A percentile compares a stretch with the other conserved stretches of the same genome.
These are phyloP conservation scores for Bombus huntii DNA, from an alignment of 1,140 invertebrate species.

Conservation along the genomic window DNA sequence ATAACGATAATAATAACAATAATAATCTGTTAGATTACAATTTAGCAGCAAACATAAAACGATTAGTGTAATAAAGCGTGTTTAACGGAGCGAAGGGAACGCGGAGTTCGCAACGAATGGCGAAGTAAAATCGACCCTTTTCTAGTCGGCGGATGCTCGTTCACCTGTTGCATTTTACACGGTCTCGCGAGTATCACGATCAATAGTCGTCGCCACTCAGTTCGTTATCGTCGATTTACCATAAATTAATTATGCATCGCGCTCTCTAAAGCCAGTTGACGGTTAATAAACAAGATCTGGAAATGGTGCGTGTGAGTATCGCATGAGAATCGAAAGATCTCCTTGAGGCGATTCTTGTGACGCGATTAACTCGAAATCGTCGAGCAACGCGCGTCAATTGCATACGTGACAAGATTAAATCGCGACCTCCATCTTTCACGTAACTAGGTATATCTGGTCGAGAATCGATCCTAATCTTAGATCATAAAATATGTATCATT, in stretches of 20 bases:
- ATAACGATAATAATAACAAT: no score
- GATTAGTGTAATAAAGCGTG: not conserved
- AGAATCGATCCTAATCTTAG: not conserved
- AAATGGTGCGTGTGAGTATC: conserved; percentile 5
- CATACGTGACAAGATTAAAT: not conserved
- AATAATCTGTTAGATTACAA: not conserved
- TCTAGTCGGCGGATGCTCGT: conserved; percentile 32
- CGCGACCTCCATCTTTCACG: conserved; percentile 30
- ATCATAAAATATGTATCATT: not conserved
- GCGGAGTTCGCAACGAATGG: not conserved
- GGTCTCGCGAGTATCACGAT: conserved; percentile 30
- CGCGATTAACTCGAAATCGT: conserved; percentile 25
- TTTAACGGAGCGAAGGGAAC: not conserved
- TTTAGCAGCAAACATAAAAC: not conserved
- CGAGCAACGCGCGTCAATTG: conserved; percentile 10
- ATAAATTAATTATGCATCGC: conserved; percentile 80
- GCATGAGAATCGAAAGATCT: not conserved
- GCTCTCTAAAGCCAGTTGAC: conserved; percentile 31
- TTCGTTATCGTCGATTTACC: conserved; percentile 61
- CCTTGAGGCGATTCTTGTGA: conserved; percentile 1
- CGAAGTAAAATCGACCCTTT: not conserved
- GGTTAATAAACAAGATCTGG: conserved; percentile 44
- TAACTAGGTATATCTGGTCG: not conserved
- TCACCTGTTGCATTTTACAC: conserved; percentile 62
- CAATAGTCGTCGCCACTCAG: conserved; percentile 54